Evolutionary conservation across 2,888 invertebrate genomes (phyloP).

Genomic region (Lumbricus terrestris): DNA sequence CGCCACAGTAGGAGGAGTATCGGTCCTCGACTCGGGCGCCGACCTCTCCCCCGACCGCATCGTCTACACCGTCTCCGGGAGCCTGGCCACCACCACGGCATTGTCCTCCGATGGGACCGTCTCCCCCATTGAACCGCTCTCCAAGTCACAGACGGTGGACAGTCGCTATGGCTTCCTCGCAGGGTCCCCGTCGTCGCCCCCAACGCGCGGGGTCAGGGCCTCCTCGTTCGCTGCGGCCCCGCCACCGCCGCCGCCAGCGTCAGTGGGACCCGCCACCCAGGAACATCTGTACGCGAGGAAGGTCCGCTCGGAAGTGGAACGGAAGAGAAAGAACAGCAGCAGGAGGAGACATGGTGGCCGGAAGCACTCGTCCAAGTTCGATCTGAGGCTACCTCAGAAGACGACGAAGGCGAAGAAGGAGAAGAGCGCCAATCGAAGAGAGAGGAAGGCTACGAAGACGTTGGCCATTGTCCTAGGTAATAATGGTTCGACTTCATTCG

Average conservation of each 20-base stretch:
- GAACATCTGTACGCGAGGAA: background rate
- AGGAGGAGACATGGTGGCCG: background rate
- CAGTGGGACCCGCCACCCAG: background rate
- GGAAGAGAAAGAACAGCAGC: constrained; percentile 3
- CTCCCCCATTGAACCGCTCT: background rate
- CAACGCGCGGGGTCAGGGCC: background rate
- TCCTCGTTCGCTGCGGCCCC: constrained; percentile 9
- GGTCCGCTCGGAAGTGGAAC: background rate
- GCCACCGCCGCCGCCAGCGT: background rate
- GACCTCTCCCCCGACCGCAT: background rate
- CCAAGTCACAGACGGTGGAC: background rate
- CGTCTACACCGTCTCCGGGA: constrained; percentile 8
- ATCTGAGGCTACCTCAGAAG: background rate
- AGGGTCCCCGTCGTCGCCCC: background rate
- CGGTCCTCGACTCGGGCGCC: background rate
- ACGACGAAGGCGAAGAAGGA: constrained; percentile 21
- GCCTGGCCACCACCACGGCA: background rate
- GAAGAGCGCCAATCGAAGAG: constrained; percentile 59
- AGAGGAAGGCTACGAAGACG: constrained; percentile 96
- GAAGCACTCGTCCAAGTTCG: constrained; percentile 4
- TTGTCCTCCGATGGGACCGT: background rate
- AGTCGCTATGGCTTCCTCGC: background rate
- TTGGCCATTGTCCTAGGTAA: constrained; percentile 94
- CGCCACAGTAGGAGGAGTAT: background rate
- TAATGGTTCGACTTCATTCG: no score